A percentile compares a stretch with the other conserved stretches of the same genome.
phyloP scores from a whole-genome alignment of 92 coral and sea anemone species.

The Paragorgia papillata region DNA sequence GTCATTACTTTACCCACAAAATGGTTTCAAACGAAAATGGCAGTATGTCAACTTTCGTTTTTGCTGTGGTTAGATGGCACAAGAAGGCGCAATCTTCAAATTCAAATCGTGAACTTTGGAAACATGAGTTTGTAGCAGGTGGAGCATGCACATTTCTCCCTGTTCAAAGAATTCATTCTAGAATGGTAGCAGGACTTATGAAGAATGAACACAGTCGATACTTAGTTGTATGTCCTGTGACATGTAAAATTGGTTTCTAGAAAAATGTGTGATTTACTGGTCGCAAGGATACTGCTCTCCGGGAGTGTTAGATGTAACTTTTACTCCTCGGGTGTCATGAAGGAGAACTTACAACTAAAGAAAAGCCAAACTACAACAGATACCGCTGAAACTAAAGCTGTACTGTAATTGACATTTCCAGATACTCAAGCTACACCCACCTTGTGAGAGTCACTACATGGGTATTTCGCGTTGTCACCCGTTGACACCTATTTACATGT shows the following conservation, averaged over 20 bases:
- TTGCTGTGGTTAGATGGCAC: slow-evolving; percentile 43
- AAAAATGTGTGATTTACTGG: no score
- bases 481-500: no score
- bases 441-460: no score
- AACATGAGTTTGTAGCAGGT: slow-evolving; percentile 30
- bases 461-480: no score
- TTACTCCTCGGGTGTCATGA: no score
- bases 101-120: neutral
- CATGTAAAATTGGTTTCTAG: neutral
- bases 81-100: slow-evolving; percentile 1
- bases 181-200: slow-evolving; percentile 33
- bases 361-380: no score
- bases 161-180: slow-evolving; percentile 47
- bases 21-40: neutral
- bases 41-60: neutral
- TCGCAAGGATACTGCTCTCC: no score
- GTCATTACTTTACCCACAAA: neutral
- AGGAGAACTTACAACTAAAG: no score
- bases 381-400: no score
- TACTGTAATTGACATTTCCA: no score
- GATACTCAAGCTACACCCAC: no score
- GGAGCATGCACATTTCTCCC: slow-evolving; percentile 57
- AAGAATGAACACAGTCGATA: slow-evolving; percentile 6
- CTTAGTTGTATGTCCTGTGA: neutral
- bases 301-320: no score